Conservation (phyloP, 2,113 vertebrate species). For the Cinclus cinclus region DNA sequence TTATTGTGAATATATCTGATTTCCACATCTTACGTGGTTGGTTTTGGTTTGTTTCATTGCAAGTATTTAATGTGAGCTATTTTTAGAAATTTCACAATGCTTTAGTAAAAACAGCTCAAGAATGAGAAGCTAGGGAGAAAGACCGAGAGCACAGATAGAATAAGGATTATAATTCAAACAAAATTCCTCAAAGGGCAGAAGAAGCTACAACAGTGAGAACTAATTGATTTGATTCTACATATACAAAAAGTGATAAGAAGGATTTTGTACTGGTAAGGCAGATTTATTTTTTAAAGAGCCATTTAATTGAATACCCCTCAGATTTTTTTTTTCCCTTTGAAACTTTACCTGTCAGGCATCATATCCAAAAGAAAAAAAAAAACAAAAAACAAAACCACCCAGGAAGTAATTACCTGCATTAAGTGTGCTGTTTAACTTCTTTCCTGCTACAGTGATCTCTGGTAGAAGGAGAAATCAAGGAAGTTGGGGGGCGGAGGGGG, state of each 20-base stretch:
- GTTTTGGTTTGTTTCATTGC: neutral
- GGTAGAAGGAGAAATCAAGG: neutral
- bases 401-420: neutral
- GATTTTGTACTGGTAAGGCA: neutral
- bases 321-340: neutral
- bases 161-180: neutral
- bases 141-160: neutral
- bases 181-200: neutral
- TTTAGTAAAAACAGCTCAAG: neutral
- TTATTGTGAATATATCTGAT: neutral
- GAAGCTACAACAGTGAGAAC: neutral
- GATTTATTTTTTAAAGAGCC: neutral
- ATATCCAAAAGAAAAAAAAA: neutral
- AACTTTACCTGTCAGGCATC: neutral
- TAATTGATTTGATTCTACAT: slow-evolving; percentile 1
- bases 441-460: neutral
- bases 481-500: neutral
- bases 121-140: neutral
- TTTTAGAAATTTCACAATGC: neutral
- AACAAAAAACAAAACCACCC: neutral
- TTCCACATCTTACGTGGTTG: neutral
- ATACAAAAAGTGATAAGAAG: neutral
- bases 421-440: neutral
- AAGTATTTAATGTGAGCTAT: neutral
- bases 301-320: neutral